A percentile compares a stretch with the other conserved stretches of the same genome.
These are phyloP conservation scores for Leptinotarsa lineolata DNA, from an alignment of 1,140 invertebrate genomes.

Conservation along the genomic window DNA sequence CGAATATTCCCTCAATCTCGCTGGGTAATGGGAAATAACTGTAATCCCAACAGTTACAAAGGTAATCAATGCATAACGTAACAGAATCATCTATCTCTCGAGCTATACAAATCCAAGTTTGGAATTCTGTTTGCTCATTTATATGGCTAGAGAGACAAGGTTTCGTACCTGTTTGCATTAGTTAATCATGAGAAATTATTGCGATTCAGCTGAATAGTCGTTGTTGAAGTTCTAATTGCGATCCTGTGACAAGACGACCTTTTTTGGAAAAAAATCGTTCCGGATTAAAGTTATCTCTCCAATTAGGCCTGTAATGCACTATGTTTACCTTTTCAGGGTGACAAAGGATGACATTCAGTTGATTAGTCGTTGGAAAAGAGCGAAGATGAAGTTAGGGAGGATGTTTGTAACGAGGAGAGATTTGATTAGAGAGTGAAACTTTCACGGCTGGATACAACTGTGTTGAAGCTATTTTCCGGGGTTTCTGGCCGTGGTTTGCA, in stretches of 20 bases:
- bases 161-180: background rate
- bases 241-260: background rate
- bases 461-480: no score
- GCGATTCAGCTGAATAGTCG: background rate
- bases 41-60: background rate
- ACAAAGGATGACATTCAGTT: no score
- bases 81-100: background rate
- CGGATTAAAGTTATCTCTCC: no score
- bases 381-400: no score
- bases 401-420: no score
- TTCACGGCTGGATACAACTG: no score
- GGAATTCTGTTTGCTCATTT: background rate
- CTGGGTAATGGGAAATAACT: background rate
- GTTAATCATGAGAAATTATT: background rate
- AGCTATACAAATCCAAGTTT: constrained; percentile 1
- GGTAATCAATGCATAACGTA: background rate
- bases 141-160: background rate
- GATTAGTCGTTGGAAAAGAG: no score
- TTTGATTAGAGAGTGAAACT: no score
- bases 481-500: no score
- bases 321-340: no score
- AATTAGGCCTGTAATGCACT: no score
- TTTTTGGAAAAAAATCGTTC: background rate
- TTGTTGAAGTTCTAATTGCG: background rate
- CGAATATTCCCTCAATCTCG: background rate